Conservation (phyloP, 2,888 invertebrate species). For the Drosophila recens region DNA sequence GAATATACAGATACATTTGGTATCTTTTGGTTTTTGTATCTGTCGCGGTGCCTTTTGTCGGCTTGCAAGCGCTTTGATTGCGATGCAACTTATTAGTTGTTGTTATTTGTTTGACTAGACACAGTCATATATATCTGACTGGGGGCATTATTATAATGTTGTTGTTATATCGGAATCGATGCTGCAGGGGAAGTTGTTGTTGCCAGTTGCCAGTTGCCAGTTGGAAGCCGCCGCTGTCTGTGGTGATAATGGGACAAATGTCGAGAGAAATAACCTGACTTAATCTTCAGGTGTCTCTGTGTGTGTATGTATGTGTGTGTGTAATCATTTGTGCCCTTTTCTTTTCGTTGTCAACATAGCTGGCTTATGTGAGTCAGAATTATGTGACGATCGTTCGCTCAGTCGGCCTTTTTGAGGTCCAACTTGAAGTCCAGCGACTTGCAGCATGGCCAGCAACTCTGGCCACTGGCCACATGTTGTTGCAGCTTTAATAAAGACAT, state of each 20-base stretch:
- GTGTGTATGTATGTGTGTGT: constrained; percentile 43
- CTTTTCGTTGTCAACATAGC: constrained; percentile 84
- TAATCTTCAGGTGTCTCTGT: constrained; percentile 81
- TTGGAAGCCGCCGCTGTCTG: constrained; percentile 79
- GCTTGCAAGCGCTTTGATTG: constrained; percentile 71
- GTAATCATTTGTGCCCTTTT: constrained; percentile 82
- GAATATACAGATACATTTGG: constrained; percentile 13
- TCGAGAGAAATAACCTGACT: constrained; percentile 79
- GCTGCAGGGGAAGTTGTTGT: constrained; percentile 27
- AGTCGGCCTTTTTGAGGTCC: constrained; percentile 72
- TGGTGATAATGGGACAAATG: constrained; percentile 80
- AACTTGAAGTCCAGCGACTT: constrained; percentile 35
- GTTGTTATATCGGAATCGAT: constrained; percentile 30
- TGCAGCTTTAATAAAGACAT: constrained; percentile 82
- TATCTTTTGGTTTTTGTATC: constrained; percentile 28
- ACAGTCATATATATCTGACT: constrained; percentile 74
- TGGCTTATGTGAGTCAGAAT: constrained; percentile 82
- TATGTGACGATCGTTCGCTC: constrained; percentile 70
- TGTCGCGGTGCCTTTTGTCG: constrained; percentile 73
- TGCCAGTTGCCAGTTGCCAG: constrained; percentile 50
- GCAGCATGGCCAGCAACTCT: constrained; percentile 3
- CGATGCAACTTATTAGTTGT: constrained; percentile 80
- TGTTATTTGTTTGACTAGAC: constrained; percentile 83
- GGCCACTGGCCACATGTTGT: constrained; percentile 71
- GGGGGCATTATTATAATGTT: constrained; percentile 60